Evolutionary conservation across 2,888 invertebrate species (phyloP), one percentile per base, ranked within the genome.

Genomic region (Amiota communis): DNA sequence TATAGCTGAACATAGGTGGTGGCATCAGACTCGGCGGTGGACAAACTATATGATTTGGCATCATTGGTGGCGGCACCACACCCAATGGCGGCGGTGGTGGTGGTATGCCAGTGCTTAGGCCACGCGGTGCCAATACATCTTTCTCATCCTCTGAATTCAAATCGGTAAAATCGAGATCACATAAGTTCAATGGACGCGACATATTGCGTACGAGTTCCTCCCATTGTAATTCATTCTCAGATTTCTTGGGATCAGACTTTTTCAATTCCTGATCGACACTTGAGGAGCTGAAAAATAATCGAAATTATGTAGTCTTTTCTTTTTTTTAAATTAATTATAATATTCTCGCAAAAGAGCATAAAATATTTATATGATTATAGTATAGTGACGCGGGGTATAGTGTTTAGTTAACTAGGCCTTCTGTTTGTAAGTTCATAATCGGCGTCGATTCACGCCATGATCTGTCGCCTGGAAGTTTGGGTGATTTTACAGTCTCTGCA

Each of bases 101-200:
- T 0, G 95, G 95, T 12, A 94, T 92, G 12, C 93, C 94, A 53
- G 92, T 92, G 1, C 92, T 90, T 10, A 93, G 91, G 8, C 93
- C 92, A 11, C 93, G 92, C 0, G 95, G 94, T 2, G 93, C 93
- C 64, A 93, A 88, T 74, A 94, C 91, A 86, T 96, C 96, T 72
- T 94, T 93, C 87, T 98, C 98, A 79, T 98, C 98, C 72, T 96
- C 96, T 51, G 93, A 93, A 70, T 93, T 93, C 71, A 99, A 91
- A 90, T 99, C 98, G 12, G 97, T 97, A 90, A 99, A 99, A 90
- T 99, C 99, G 86, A 99, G 92, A 90, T 99, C 98, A 88, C 98
- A 97, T 67, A 97, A 92, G 78, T 95, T 93, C 87, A 96, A 91
- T 76, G 95, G 94, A 77, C 96, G 91, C 75, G 93, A 92, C 81